Evolutionary conservation across 2,888 invertebrate genomes (phyloP).

Genomic region (Drosophila antonietae): DNA sequence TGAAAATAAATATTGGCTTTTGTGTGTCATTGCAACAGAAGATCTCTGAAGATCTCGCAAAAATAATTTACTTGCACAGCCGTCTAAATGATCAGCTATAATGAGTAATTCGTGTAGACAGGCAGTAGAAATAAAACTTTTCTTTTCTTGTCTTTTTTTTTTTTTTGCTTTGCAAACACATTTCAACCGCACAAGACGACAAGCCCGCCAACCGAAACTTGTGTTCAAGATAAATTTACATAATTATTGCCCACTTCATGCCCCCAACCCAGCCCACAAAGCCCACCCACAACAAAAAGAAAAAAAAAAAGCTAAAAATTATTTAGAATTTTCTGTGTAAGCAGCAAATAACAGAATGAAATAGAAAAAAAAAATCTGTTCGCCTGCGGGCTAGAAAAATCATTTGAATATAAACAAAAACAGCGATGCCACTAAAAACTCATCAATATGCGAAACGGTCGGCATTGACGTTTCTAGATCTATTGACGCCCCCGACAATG

Average conservation of each 20-base stretch:
- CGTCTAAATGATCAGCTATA: slow-evolving; percentile 66
- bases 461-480: slow-evolving; percentile 75
- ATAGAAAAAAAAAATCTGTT: slow-evolving; percentile 19
- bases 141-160: slow-evolving; percentile 3
- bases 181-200: slow-evolving; percentile 64
- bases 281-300: slow-evolving; percentile 3
- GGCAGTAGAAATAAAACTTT: slow-evolving; percentile 66
- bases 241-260: slow-evolving; percentile 66
- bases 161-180: slow-evolving; percentile 18
- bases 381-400: slow-evolving; percentile 31
- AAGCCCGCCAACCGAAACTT: slow-evolving; percentile 53
- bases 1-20: slow-evolving; percentile 45
- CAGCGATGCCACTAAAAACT: slow-evolving; percentile 64
- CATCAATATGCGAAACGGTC: slow-evolving; percentile 62
- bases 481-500: slow-evolving; percentile 72
- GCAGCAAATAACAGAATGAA: slow-evolving; percentile 1
- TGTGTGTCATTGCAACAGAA: slow-evolving; percentile 75
- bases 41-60: slow-evolving; percentile 37
- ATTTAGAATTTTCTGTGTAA: slow-evolving; percentile 57
- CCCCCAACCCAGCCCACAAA: slow-evolving; percentile 8
- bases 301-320: slow-evolving; percentile 25
- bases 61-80: slow-evolving; percentile 72
- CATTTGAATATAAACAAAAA: slow-evolving; percentile 66
- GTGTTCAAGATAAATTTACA: slow-evolving; percentile 66
- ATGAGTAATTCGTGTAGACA: slow-evolving; percentile 74